These are phyloP conservation scores for Tanypteryx hageni DNA, from an alignment of 2,888 invertebrate genomes.

Conservation along the genomic window DNA sequence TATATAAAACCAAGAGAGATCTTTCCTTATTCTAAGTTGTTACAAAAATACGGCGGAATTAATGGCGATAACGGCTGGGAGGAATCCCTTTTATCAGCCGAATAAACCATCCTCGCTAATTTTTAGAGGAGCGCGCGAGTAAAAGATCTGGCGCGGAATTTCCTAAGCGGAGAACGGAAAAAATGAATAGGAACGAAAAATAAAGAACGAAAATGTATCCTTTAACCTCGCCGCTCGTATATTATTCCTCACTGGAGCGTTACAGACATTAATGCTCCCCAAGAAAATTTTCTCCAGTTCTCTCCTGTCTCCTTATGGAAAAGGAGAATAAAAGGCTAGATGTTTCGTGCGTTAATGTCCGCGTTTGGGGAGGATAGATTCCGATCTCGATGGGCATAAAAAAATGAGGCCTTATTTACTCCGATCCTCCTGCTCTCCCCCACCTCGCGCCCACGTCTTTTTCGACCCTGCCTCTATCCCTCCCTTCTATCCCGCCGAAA, in stretches of 20 bases:
- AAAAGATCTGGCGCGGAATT: background rate
- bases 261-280: constrained; percentile 17
- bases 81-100: background rate
- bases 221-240: constrained; percentile 41
- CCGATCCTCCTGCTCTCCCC: no score
- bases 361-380: background rate
- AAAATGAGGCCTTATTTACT: background rate
- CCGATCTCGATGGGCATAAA: background rate
- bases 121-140: background rate
- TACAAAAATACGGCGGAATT: constrained; percentile 5
- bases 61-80: background rate
- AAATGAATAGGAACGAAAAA: background rate
- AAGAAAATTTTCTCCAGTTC: constrained; percentile 20
- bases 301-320: background rate
- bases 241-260: background rate
- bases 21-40: background rate
- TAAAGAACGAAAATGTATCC: background rate
- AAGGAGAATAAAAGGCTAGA: background rate
- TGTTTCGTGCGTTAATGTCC: background rate
- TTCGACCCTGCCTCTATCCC: background rate
- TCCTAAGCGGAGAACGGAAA: background rate
- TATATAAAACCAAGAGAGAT: background rate
- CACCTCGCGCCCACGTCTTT: background rate
- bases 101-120: background rate
- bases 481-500: background rate